A percentile compares a stretch with the other conserved stretches of the same genome.
Evolutionary conservation across 2,888 invertebrate genomes (phyloP).

Genomic region (Osedax frankpressi): DNA sequence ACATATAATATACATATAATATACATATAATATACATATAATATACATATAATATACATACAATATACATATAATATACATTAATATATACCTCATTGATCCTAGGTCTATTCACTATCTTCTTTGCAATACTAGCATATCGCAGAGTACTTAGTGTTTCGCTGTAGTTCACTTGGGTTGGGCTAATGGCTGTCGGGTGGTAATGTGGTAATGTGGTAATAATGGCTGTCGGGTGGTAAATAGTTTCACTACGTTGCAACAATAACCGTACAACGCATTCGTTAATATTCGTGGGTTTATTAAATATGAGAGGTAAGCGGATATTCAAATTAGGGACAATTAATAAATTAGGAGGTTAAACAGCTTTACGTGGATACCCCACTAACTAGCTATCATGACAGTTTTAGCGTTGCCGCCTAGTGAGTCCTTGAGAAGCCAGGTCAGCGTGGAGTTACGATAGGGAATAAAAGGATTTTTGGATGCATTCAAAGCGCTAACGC

Average conservation of each 20-base stretch:
- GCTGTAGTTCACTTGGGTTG: constrained; percentile 62
- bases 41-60: no score
- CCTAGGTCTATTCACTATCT: constrained; percentile 56
- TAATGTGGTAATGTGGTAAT: not conserved
- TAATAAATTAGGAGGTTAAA: no score
- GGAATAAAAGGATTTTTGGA: constrained; percentile 54
- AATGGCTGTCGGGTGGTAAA: no score
- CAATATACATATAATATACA: no score
- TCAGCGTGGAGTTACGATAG: constrained; percentile 66
- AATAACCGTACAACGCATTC: no score
- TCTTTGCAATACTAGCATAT: constrained; percentile 64
- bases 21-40: no score
- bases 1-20: no score
- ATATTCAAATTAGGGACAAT: no score
- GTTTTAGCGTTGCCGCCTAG: constrained; percentile 66
- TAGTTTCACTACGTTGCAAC: no score
- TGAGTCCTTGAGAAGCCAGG: constrained; percentile 68
- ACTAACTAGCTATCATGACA: constrained; percentile 68
- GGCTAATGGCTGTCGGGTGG: constrained; percentile 60
- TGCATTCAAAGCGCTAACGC: not conserved
- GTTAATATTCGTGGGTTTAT: no score
- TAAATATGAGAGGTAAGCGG: no score
- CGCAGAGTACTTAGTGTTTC: constrained; percentile 68
- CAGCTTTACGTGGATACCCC: no score
- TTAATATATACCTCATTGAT: constrained; percentile 57